Percentiles rank a stretch among this genome's conserved stretches.
Conservation (phyloP, 2,888 invertebrate species). For the Limnephilus marmoratus region DNA sequence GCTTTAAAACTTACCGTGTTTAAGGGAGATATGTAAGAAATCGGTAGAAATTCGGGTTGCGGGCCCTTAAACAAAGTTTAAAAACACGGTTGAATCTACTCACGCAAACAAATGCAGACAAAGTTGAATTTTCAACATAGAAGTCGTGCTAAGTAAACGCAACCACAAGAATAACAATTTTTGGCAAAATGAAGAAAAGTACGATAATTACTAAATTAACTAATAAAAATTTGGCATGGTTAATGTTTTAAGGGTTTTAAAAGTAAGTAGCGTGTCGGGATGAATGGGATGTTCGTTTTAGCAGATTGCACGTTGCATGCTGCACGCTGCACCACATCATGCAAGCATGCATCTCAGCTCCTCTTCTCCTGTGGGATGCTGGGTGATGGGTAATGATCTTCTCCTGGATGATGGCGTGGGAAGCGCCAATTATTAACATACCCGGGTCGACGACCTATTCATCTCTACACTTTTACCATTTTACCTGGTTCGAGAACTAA, state of each 20-base stretch:
- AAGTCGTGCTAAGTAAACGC: background rate
- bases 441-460: conserved; percentile 26
- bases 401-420: conserved; percentile 48
- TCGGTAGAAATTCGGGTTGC: too few species aligned
- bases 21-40: too few species aligned
- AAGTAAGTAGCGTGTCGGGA: conserved; percentile 27
- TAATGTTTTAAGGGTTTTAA: background rate
- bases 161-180: background rate
- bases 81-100: background rate
- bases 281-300: conserved; percentile 4
- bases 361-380: background rate
- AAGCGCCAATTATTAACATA: conserved; percentile 47
- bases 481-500: background rate
- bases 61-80: too few species aligned
- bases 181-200: background rate
- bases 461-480: background rate
- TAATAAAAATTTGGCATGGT: background rate
- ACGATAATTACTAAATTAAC: background rate
- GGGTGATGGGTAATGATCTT: background rate
- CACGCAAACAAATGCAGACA: background rate
- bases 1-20: too few species aligned
- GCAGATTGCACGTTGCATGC: conserved; percentile 15
- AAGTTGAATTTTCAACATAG: background rate
- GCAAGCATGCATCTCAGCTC: conserved; percentile 28
- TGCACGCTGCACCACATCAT: background rate